Conservation (phyloP, 2,888 invertebrate genomes). For the Pteria penguin region DNA sequence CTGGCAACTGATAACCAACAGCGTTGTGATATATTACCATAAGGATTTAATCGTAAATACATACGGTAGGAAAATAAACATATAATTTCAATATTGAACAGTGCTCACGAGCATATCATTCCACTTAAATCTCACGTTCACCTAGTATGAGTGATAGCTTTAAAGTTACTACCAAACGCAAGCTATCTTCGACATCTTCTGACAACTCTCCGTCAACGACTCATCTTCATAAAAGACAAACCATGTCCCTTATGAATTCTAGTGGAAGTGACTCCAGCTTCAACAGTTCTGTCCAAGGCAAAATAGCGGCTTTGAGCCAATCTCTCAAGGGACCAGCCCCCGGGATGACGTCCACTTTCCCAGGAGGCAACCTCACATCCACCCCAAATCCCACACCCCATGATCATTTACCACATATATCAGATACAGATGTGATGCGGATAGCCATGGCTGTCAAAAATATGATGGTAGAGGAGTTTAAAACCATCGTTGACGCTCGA, state of each 20-base stretch:
- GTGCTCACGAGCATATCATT: no score
- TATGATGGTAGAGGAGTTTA: background rate
- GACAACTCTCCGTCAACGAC: background rate
- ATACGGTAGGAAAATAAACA: no score
- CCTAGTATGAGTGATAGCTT: background rate
- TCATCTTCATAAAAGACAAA: background rate
- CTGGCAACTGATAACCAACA: no score
- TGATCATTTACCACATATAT: background rate
- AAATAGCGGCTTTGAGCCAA: background rate
- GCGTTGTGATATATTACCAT: no score
- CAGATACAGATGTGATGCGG: background rate
- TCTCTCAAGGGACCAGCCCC: background rate
- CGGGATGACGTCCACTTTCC: background rate
- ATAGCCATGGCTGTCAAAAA: background rate
- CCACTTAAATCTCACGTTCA: no score
- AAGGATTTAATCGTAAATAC: no score
- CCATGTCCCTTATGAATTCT: background rate
- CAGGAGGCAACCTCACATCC: background rate
- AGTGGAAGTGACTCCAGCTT: background rate
- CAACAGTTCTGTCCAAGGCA: background rate
- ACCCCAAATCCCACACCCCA: background rate
- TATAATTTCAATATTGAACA: no score
- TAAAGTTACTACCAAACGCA: background rate
- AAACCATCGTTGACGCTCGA: background rate
- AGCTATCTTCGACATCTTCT: background rate